A percentile compares a stretch with the other conserved stretches of the same genome.
Conservation (phyloP, 2,797 vertebrate species). For the Aldrovandia affinis region DNA sequence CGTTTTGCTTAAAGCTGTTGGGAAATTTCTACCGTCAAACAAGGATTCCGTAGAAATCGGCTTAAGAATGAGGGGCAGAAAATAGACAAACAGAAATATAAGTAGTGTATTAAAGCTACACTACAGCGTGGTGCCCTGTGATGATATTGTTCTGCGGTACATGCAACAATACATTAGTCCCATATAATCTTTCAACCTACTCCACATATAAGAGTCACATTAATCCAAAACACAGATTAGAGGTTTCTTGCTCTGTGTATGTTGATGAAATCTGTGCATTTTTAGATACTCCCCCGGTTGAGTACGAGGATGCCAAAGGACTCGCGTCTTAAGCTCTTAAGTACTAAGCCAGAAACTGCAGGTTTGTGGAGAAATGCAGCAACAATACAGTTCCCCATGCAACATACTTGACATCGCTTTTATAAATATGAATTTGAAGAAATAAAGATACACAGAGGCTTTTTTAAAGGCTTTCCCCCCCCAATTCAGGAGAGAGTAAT, state of each 20-base stretch:
- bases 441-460: too few species aligned
- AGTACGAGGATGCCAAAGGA: not conserved
- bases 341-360: not conserved
- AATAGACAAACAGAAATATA: not conserved
- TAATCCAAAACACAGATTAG: slow-evolving; percentile 6
- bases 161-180: not conserved
- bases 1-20: not conserved
- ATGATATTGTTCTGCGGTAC: not conserved
- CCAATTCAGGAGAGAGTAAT: too few species aligned
- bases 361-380: not conserved
- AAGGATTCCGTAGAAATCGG: not conserved
- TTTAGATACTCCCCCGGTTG: not conserved
- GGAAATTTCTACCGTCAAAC: slow-evolving; percentile 5
- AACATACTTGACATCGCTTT: not conserved
- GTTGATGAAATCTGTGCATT: not conserved
- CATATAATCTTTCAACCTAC: not conserved
- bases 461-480: too few species aligned
- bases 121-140: not conserved
- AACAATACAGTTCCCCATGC: not conserved
- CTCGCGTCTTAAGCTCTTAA: not conserved
- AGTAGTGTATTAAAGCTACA: not conserved
- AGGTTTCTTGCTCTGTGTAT: not conserved
- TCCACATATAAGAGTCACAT: not conserved
- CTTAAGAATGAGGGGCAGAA: not conserved
- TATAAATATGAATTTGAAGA: too few species aligned